Conservation (phyloP, 2,888 invertebrate genomes). For the Cheilosia scutellata region DNA sequence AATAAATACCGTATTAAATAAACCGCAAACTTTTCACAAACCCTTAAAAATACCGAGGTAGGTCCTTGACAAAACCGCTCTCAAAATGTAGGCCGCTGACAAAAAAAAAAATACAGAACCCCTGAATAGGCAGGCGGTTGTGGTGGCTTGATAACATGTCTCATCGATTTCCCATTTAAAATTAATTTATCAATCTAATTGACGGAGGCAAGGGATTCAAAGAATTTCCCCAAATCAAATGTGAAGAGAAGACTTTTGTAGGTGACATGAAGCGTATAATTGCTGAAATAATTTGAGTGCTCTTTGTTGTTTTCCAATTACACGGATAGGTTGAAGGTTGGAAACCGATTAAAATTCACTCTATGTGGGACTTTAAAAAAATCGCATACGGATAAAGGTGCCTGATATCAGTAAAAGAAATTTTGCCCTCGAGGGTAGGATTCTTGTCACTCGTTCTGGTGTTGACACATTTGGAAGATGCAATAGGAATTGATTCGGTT, state of each 20-base stretch:
- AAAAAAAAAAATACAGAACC: not conserved
- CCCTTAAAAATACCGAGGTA: too few relatives aligned
- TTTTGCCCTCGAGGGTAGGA: not conserved
- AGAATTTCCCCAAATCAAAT: constrained; percentile 18
- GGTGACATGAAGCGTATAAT: constrained; percentile 29
- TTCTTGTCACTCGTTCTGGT: too few relatives aligned
- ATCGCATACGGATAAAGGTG: not conserved
- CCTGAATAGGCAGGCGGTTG: constrained; percentile 36
- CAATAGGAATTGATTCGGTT: too few relatives aligned
- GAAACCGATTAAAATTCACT: constrained; percentile 24
- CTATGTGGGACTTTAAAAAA: not conserved
- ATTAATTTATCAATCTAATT: constrained; percentile 45
- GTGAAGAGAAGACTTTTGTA: constrained; percentile 5
- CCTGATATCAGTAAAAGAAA: not conserved
- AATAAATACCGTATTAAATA: too few relatives aligned
- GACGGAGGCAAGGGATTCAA: not conserved
- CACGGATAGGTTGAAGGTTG: not conserved
- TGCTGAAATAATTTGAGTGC: constrained; percentile 24
- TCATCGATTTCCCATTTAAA: constrained; percentile 32
- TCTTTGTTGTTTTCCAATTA: constrained; percentile 25
- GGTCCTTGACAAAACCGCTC: too few relatives aligned
- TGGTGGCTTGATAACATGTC: constrained; percentile 1
- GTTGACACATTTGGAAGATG: too few relatives aligned
- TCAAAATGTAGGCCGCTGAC: not conserved
- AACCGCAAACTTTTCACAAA: too few relatives aligned